A percentile compares a stretch with the other conserved stretches of the same genome.
Evolutionary conservation across 2,888 invertebrate genomes (phyloP).

Genomic region (Pilophorus perplexus): DNA sequence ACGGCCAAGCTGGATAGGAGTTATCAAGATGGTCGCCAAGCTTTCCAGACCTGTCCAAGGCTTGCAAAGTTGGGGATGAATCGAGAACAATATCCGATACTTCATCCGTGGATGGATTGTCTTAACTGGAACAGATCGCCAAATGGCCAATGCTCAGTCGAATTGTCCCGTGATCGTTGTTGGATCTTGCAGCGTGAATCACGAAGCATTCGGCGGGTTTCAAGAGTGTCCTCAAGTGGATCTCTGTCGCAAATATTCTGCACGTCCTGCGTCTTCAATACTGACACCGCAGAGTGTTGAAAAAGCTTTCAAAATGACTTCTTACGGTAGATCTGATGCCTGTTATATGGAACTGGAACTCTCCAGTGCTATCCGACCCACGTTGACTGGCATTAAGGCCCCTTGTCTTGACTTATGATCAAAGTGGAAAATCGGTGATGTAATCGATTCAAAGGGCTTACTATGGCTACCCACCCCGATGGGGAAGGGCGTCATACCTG

Average conservation of each 20-base stretch:
- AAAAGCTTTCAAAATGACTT: slow-evolving; percentile 80
- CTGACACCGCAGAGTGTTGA: slow-evolving; percentile 88
- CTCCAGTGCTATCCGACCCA: no score
- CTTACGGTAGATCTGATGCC: slow-evolving; percentile 86
- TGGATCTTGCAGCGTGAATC: slow-evolving; percentile 86
- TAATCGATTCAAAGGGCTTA: slow-evolving; percentile 72
- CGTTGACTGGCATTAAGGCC: no score
- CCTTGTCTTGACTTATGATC: slow-evolving; percentile 62
- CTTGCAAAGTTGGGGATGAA: no score
- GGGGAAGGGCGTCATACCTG: slow-evolving; percentile 64
- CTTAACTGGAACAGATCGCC: no score
- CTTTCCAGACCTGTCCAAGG: no score
- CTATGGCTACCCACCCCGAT: slow-evolving; percentile 95
- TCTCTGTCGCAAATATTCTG: slow-evolving; percentile 85
- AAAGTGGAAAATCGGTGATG: slow-evolving; percentile 70
- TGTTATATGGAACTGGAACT: slow-evolving; percentile 88
- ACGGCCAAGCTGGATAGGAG: no score
- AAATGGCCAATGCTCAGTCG: no score
- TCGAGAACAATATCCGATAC: no score
- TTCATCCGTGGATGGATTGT: no score
- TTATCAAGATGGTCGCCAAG: no score
- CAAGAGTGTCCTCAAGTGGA: slow-evolving; percentile 94
- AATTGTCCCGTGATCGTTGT: slow-evolving; percentile 89
- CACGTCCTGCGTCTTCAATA: slow-evolving; percentile 75
- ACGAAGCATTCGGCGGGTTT: slow-evolving; percentile 94